These are phyloP conservation scores for Crotalus helleri DNA, from an alignment of 2,113 vertebrate species.

Conservation along the genomic window DNA sequence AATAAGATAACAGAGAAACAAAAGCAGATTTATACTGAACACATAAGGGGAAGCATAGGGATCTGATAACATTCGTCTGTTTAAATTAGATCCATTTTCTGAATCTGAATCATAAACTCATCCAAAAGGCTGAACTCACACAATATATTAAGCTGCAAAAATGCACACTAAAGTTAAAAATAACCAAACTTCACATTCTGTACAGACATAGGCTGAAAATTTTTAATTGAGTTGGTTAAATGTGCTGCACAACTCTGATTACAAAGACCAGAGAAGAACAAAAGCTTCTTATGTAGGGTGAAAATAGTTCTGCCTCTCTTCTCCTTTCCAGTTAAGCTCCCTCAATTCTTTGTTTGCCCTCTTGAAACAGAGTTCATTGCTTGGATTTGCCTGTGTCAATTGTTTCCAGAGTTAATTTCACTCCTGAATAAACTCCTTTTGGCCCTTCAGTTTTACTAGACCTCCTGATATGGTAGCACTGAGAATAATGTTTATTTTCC, in stretches of 20 bases:
- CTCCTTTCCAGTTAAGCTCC: neutral
- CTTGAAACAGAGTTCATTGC: neutral
- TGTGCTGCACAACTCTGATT: neutral
- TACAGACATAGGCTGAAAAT: neutral
- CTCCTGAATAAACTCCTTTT: neutral
- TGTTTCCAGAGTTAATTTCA: neutral
- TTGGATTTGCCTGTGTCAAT: neutral
- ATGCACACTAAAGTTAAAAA: neutral
- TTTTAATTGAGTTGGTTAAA: neutral
- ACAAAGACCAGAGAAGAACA: neutral
- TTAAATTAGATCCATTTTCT: neutral
- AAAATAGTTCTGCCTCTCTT: neutral
- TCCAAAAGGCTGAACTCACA: neutral
- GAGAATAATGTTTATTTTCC: slow-evolving; percentile 5
- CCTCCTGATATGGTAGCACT: neutral
- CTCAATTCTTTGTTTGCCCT: accelerated
- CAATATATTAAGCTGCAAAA: neutral
- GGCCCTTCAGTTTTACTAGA: neutral
- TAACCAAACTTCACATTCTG: neutral
- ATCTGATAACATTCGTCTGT: neutral
- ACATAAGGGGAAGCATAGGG: neutral
- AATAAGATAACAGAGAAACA: slow-evolving; percentile 26
- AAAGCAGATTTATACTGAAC: neutral
- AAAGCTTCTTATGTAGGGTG: neutral
- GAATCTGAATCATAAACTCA: neutral